Percentiles rank a stretch among this genome's conserved stretches.
These are phyloP conservation scores for Brachypodius melanocephalos DNA, from an alignment of 2,113 vertebrate genomes.

Conservation along the genomic window DNA sequence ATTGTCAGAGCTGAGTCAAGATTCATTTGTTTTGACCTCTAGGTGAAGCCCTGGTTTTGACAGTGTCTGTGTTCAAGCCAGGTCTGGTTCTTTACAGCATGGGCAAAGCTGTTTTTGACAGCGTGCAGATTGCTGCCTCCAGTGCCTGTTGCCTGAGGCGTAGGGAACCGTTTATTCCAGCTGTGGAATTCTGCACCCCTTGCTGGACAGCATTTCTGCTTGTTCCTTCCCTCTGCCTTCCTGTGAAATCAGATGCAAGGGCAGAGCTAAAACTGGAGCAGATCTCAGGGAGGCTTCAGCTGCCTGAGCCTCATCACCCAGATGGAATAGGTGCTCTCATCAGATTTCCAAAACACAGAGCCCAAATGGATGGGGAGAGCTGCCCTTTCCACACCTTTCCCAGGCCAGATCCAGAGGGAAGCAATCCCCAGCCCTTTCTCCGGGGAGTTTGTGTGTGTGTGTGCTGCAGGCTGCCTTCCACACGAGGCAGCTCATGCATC, in stretches of 20 bases:
- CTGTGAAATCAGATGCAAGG: not conserved
- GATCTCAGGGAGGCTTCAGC: not conserved
- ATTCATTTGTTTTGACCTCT: not conserved
- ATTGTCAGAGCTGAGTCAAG: not conserved
- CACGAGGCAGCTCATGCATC: conserved; percentile 32
- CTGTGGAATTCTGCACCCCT: not conserved
- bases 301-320: not conserved
- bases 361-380: not conserved
- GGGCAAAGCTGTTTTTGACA: not conserved
- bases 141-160: not conserved
- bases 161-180: not conserved
- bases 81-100: not conserved
- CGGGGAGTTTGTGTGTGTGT: not conserved
- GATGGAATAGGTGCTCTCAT: not conserved
- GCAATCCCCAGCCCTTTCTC: not conserved
- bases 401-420: not conserved
- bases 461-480: conserved; percentile 27
- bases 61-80: not conserved
- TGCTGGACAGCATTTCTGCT: not conserved
- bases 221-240: not conserved
- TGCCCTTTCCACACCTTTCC: not conserved
- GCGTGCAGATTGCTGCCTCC: not conserved
- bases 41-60: not conserved
- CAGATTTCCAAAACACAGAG: not conserved
- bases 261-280: not conserved